These are phyloP conservation scores for Falco cherrug DNA, from an alignment of 2,797 vertebrate species.

Conservation along the genomic window DNA sequence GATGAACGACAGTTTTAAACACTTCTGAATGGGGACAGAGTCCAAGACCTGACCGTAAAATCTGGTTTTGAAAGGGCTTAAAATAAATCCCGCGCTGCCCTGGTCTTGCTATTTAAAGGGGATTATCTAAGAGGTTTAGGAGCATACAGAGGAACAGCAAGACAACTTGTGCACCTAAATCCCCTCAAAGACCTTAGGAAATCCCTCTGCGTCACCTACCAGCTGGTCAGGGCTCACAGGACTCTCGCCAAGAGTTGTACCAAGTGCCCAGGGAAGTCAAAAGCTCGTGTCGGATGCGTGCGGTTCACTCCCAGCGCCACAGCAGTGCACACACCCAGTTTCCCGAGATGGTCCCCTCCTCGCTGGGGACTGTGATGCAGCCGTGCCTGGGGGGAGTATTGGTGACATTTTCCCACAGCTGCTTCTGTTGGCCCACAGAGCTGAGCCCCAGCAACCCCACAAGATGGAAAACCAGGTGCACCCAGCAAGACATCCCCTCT, in stretches of 20 bases:
- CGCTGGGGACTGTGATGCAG: not conserved
- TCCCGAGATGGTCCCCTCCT: not conserved
- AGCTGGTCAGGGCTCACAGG: rapidly evolving
- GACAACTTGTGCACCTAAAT: not conserved
- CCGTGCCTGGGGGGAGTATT: rapidly evolving
- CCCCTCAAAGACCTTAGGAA: not conserved
- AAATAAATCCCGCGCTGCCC: constrained; percentile 48
- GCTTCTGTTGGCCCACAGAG: not conserved
- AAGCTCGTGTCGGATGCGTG: rapidly evolving
- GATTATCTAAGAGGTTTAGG: constrained; percentile 58
- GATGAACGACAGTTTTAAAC: not conserved
- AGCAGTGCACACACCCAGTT: rapidly evolving
- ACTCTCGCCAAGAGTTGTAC: not conserved
- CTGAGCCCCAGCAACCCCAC: not conserved
- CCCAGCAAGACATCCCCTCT: not conserved
- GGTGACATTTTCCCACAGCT: not conserved
- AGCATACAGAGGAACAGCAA: not conserved
- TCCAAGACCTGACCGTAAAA: constrained; percentile 22
- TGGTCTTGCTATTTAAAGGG: constrained; percentile 42
- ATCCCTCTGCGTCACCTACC: not conserved
- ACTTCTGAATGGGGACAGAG: not conserved
- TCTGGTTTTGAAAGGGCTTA: constrained; percentile 47
- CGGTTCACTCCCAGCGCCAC: not conserved
- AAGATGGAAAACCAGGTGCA: not conserved
- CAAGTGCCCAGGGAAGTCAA: not conserved